phyloP scores from a whole-genome alignment of 2,113 vertebrate species.

The Podarcis raffonei region DNA sequence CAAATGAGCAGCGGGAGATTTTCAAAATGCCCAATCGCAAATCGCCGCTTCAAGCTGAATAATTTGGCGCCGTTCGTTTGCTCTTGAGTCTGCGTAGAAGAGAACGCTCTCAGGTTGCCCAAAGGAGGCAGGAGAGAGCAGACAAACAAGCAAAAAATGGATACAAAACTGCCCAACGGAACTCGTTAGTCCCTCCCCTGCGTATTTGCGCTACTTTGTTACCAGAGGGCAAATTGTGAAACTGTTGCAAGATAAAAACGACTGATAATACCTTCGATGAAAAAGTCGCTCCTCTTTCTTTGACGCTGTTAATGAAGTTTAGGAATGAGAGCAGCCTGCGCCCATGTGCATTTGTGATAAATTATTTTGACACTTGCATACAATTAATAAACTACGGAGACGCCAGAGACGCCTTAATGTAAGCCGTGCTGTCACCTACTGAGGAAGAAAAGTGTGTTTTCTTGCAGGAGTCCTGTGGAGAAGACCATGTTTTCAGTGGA shows the following conservation, averaged over 20 bases:
- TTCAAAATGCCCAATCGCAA: slow-evolving; percentile 6
- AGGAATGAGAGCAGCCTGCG: background rate
- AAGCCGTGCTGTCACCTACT: background rate
- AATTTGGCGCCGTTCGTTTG: background rate
- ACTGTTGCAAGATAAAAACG: background rate
- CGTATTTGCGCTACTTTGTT: background rate
- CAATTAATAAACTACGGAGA: background rate
- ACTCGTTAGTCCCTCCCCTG: too few species aligned
- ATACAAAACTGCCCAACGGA: background rate
- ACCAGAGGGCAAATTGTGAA: background rate
- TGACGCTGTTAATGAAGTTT: background rate
- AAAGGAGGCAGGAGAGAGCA: too few species aligned
- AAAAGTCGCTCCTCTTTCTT: background rate
- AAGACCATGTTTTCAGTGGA: background rate
- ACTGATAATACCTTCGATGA: background rate
- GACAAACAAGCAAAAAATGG: background rate
- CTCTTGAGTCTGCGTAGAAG: background rate
- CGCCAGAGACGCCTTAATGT: too few species aligned
- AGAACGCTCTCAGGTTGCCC: too few species aligned
- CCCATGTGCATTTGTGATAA: background rate
- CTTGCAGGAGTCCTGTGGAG: background rate
- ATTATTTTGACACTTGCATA: background rate
- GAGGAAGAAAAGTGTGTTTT: background rate
- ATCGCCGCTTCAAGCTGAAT: background rate
- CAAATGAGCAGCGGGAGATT: background rate